phyloP scores from a whole-genome alignment of 2,888 invertebrate species.

The Caenorhabditis sinica region DNA sequence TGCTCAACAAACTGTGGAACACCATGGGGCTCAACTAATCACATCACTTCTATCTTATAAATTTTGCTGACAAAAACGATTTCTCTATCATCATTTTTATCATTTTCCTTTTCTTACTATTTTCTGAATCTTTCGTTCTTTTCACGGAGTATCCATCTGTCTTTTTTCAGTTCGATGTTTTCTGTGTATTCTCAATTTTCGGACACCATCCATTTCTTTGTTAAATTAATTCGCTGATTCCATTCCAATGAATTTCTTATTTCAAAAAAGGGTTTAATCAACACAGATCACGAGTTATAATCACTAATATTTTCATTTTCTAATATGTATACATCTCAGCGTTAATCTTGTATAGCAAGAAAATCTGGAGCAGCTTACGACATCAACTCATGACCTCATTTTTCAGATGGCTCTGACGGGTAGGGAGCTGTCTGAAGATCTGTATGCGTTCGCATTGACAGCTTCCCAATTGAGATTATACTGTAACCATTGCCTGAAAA shows the following conservation, averaged over 20 bases:
- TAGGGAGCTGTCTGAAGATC: constrained; percentile 24
- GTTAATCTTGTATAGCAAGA: too few relatives aligned
- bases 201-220: neutral
- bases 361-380: too few relatives aligned
- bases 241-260: constrained; percentile 30
- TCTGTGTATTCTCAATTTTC: constrained; percentile 51
- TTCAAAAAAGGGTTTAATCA: neutral
- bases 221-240: constrained; percentile 10
- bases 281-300: constrained; percentile 1
- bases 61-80: constrained; percentile 26
- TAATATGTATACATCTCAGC: too few relatives aligned
- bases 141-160: constrained; percentile 26
- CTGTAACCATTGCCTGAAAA: constrained; percentile 56
- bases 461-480: constrained; percentile 30
- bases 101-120: constrained; percentile 20
- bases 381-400: too few relatives aligned
- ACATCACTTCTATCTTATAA: constrained; percentile 27
- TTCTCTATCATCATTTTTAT: neutral
- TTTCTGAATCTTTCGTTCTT: constrained; percentile 3
- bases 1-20: constrained; percentile 65
- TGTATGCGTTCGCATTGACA: constrained; percentile 43
- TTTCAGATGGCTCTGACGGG: constrained; percentile 21
- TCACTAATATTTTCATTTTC: constrained; percentile 8
- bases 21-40: constrained; percentile 61
- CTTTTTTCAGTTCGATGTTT: constrained; percentile 25